These are phyloP conservation scores for Engystomops pustulosus DNA, from an alignment of 2,113 vertebrate species.

Conservation along the genomic window DNA sequence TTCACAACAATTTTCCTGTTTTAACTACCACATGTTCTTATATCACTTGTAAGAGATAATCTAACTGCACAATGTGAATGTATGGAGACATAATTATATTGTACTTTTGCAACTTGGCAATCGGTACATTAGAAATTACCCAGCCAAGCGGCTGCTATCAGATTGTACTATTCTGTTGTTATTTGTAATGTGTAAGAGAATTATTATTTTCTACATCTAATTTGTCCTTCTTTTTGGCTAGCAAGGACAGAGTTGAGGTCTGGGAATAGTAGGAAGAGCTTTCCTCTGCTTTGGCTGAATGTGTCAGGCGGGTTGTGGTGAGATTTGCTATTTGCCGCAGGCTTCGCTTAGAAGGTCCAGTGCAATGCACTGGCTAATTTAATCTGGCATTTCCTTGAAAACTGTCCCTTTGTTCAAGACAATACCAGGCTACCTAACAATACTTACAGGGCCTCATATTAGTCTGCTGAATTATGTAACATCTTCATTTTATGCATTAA, in stretches of 20 bases:
- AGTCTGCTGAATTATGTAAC: slow-evolving; percentile 42
- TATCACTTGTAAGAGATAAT: no score
- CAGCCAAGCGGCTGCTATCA: neutral
- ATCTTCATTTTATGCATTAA: slow-evolving; percentile 32
- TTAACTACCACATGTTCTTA: no score
- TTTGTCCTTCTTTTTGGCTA: slow-evolving; percentile 41
- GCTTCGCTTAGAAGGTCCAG: slow-evolving; percentile 35
- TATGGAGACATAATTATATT: no score
- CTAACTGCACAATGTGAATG: no score
- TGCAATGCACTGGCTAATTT: slow-evolving; percentile 37
- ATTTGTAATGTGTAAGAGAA: neutral
- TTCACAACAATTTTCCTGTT: no score
- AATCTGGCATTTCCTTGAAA: slow-evolving; percentile 57
- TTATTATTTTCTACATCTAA: slow-evolving; percentile 28
- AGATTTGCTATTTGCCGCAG: slow-evolving; percentile 37
- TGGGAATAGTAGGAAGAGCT: slow-evolving; percentile 31
- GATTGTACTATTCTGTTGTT: neutral
- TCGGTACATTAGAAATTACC: neutral
- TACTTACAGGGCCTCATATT: slow-evolving; percentile 21
- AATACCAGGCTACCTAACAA: slow-evolving; percentile 31
- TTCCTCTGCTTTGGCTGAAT: slow-evolving; percentile 33
- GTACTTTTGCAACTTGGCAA: neutral
- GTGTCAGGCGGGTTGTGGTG: slow-evolving; percentile 50
- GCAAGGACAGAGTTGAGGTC: slow-evolving; percentile 41
- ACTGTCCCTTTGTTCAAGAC: slow-evolving; percentile 46